phyloP scores from a whole-genome alignment of 2,797 vertebrate species.

The Acanthurus leucopareius region DNA sequence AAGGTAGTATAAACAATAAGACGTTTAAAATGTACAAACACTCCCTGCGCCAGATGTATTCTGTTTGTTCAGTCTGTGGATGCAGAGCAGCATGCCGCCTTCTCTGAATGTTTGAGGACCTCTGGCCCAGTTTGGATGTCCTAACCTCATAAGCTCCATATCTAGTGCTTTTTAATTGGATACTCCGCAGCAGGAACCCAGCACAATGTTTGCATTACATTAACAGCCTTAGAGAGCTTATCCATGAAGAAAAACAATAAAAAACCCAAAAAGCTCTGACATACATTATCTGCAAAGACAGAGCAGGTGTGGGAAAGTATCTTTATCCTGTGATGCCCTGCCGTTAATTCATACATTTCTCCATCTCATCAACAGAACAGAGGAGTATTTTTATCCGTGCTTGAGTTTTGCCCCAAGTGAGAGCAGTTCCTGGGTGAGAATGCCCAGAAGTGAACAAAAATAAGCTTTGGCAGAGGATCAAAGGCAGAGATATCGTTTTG shows the following conservation, averaged over 20 bases:
- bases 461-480: slow-evolving; percentile 75
- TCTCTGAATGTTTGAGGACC: slow-evolving; percentile 62
- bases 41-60: slow-evolving; percentile 16
- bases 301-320: slow-evolving; percentile 36
- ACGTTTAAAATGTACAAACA: slow-evolving; percentile 15
- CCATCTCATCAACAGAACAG: slow-evolving; percentile 56
- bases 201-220: slow-evolving; percentile 62
- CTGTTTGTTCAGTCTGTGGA: slow-evolving; percentile 33
- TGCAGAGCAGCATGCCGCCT: slow-evolving; percentile 23
- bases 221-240: slow-evolving; percentile 30
- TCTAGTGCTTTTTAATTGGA: slow-evolving; percentile 74
- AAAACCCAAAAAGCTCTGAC: background rate
- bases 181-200: slow-evolving; percentile 61
- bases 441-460: slow-evolving; percentile 72
- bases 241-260: slow-evolving; percentile 30
- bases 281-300: background rate
- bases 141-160: slow-evolving; percentile 43
- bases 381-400: slow-evolving; percentile 61
- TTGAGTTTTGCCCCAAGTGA: slow-evolving; percentile 49
- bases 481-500: slow-evolving; percentile 73
- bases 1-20: slow-evolving; percentile 6
- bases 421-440: slow-evolving; percentile 61
- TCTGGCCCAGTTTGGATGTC: slow-evolving; percentile 59
- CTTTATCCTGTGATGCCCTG: slow-evolving; percentile 16
- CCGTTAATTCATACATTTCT: slow-evolving; percentile 55